Percentiles rank a stretch among this genome's conserved stretches.
Evolutionary conservation across 2,113 vertebrate genomes (phyloP).

Genomic region (Nothoprocta pentlandii): DNA sequence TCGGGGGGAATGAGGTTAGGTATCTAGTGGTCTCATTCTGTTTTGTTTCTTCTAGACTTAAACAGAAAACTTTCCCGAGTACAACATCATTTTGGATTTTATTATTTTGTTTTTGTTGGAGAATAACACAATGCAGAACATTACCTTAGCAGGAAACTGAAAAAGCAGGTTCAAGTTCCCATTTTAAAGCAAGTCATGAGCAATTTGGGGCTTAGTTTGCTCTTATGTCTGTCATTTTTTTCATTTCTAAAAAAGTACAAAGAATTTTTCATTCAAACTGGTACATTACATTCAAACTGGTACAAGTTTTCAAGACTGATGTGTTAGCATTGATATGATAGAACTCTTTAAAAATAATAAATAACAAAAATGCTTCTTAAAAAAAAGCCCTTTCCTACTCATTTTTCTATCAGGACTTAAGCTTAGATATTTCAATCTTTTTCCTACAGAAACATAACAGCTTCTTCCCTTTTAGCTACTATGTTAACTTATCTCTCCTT

Average conservation of each 20-base stretch:
- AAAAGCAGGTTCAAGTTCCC: background rate
- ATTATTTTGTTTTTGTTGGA: too few relatives aligned
- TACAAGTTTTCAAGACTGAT: background rate
- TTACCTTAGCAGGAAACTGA: background rate
- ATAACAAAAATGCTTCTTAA: background rate
- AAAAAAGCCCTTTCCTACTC: background rate
- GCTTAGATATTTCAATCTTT: background rate
- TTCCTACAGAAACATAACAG: background rate
- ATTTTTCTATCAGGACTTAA: background rate
- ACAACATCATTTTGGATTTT: too few relatives aligned
- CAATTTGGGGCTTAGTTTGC: background rate
- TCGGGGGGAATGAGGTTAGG: background rate
- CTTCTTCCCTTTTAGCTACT: background rate
- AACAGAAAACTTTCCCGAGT: background rate
- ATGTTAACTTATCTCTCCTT: background rate
- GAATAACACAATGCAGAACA: background rate
- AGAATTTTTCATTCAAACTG: background rate
- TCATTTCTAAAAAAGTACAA: background rate
- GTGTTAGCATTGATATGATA: background rate
- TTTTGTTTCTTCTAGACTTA: background rate
- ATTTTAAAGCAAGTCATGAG: background rate
- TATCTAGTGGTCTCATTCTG: background rate
- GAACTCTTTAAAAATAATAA: background rate
- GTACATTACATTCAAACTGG: background rate
- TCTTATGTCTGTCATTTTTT: background rate